These are phyloP conservation scores for Drosophila borborema DNA, from an alignment of 2,888 invertebrate genomes.

Conservation along the genomic window DNA sequence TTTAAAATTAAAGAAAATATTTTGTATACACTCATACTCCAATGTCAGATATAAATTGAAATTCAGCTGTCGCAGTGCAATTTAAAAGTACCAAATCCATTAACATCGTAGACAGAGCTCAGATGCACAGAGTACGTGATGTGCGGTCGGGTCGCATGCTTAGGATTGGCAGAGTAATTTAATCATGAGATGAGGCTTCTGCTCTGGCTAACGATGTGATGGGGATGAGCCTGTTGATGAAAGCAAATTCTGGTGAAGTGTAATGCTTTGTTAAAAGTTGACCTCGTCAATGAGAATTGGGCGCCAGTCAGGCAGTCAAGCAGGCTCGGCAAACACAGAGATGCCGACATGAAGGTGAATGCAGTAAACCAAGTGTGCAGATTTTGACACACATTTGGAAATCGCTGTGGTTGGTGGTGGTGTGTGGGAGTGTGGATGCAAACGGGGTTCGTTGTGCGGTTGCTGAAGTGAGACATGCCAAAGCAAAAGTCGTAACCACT, in stretches of 20 bases:
- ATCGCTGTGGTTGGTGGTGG: constrained; percentile 44
- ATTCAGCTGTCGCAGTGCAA: constrained; percentile 3
- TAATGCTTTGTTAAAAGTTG: constrained; percentile 67
- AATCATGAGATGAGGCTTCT: constrained; percentile 21
- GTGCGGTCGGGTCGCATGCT: constrained; percentile 7
- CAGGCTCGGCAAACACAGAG: constrained; percentile 24
- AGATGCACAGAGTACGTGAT: constrained; percentile 39
- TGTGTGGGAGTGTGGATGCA: constrained; percentile 13
- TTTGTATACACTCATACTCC: neutral
- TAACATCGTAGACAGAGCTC: constrained; percentile 32
- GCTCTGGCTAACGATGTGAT: constrained; percentile 9
- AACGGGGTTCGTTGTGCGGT: constrained; percentile 60
- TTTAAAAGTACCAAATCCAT: constrained; percentile 40
- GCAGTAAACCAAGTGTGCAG: constrained; percentile 51
- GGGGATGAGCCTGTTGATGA: constrained; percentile 33
- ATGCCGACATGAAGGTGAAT: constrained; percentile 15
- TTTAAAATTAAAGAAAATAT: neutral
- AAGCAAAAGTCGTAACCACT: constrained; percentile 79
- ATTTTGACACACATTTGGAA: constrained; percentile 77
- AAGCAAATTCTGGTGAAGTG: constrained; percentile 47
- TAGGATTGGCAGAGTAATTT: constrained; percentile 31
- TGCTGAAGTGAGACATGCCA: constrained; percentile 78
- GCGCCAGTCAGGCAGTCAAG: constrained; percentile 38
- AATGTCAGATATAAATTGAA: neutral
- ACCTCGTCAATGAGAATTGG: constrained; percentile 72